These are phyloP conservation scores for Cheilosia pagana DNA, from an alignment of 2,888 invertebrate species.

Conservation along the genomic window DNA sequence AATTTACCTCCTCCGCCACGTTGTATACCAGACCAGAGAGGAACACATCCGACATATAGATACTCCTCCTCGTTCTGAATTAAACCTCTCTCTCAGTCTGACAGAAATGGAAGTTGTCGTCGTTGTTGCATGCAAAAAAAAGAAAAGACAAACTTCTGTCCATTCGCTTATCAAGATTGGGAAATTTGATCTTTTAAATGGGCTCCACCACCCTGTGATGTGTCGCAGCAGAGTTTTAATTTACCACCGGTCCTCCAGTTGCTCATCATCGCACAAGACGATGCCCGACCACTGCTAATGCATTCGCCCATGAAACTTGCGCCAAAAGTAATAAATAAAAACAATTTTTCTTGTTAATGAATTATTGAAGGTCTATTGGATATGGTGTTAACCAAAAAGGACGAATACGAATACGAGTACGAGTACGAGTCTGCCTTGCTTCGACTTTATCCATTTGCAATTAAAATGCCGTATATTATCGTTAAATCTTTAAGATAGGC, in stretches of 20 bases:
- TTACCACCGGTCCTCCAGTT: conserved; percentile 53
- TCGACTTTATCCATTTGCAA: conserved; percentile 72
- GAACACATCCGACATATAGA: not conserved
- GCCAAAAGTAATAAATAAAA: conserved; percentile 74
- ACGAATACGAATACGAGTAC: conserved; percentile 67
- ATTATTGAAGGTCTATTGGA: conserved; percentile 75
- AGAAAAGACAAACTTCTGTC: conserved; percentile 8
- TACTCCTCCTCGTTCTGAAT: conserved; percentile 25
- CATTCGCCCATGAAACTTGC: conserved; percentile 59
- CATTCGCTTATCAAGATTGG: conserved; percentile 66
- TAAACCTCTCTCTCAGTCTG: conserved; percentile 31
- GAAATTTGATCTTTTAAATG: conserved; percentile 75
- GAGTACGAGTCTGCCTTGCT: conserved; percentile 39
- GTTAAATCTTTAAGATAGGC: conserved; percentile 73
- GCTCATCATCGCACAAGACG: not conserved
- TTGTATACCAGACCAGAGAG: not conserved
- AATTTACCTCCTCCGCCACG: conserved; percentile 58
- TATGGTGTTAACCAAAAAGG: conserved; percentile 75
- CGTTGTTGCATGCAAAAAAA: conserved; percentile 26
- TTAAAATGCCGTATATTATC: conserved; percentile 75
- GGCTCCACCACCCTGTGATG: conserved; percentile 57
- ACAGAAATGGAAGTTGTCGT: conserved; percentile 65
- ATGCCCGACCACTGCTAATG: conserved; percentile 36
- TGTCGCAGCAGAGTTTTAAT: conserved; percentile 71
- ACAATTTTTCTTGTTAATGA: conserved; percentile 75